Evolutionary conservation across 1,140 invertebrate genomes (phyloP).

Genomic region (Pteromalus puparum): DNA sequence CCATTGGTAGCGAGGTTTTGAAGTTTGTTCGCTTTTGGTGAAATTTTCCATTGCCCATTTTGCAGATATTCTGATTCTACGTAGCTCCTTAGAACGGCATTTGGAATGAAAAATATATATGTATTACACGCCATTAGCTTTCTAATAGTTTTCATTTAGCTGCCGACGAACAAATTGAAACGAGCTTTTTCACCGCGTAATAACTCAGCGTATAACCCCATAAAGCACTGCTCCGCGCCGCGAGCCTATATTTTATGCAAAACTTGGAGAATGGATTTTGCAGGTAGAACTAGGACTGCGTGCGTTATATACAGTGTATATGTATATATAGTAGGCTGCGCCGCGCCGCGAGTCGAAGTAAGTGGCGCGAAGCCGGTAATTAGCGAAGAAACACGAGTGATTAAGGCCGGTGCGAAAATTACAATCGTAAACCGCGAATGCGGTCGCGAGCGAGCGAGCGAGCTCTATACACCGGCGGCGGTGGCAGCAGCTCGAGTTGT

Average conservation of each 20-base stretch:
- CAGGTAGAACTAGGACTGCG: background rate
- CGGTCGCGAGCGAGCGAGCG: background rate
- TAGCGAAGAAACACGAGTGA: conserved; percentile 21
- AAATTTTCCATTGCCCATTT: no score
- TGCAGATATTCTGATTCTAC: no score
- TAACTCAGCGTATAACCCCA: background rate
- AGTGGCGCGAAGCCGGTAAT: background rate
- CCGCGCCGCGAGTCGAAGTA: no score
- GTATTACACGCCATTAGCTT: background rate
- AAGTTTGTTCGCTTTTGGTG: no score
- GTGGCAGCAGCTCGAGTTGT: background rate
- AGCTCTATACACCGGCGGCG: background rate
- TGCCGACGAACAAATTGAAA: background rate
- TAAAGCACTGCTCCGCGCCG: background rate
- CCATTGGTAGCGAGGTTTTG: background rate
- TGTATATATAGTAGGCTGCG: background rate
- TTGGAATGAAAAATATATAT: background rate
- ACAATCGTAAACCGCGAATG: conserved; percentile 33
- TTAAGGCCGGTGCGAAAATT: conserved; percentile 34
- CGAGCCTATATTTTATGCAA: conserved; percentile 1
- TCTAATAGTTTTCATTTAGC: background rate
- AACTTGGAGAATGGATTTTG: background rate
- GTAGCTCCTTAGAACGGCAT: no score
- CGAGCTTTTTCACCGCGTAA: background rate
- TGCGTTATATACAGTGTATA: background rate